Base-by-base conservation (phyloP, 2,888 invertebrate species). In the Ochropleura leucogaster region DNA sequence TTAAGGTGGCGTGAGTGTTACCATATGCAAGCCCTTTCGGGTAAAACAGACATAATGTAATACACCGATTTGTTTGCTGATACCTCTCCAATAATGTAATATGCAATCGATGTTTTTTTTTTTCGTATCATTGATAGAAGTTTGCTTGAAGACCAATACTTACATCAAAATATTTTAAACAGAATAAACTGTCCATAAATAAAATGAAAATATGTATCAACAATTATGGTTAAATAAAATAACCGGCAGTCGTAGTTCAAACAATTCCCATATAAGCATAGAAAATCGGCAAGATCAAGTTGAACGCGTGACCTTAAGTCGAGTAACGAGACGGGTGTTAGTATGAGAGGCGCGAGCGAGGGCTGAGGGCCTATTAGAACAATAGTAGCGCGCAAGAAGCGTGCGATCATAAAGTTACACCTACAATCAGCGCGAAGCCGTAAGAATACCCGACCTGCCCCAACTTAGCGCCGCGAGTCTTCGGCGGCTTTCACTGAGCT, bases 331-430 rank as follows among this genome's bases (percentile, higher is more conserved):
- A 90, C 91, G 91, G 89, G 91, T 92, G 91, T 91, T 89, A 88
- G 91, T 89, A 89, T 87, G 90, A 86, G 89, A 90, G 89, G 88
- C 87, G 90, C 89, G 89, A 90, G 88, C 81, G 83, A 89, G 90
- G 86, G 88, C 90, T 88, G 89, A 90, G 89, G 90, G 92, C 90
- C 95, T 89, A 94, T 94, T 93, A 94, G 93, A 95, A 95, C 95
- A 95, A 95, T 95, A 93, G 95, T 93, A 93, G 94, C 92, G 91
- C 89, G 91, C 93, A 84, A 94, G 92, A 92, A 95, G 94, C 95
- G 92, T 93, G 93, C 93, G 93, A 94, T 95, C 94, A 94, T 95
- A 95, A 95, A 95, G 86, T 94, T 93, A 91, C 94, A 93, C 93
- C 92, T 92, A 92, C 92, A 93, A 94, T 93, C 92, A 90, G 87